Base-by-base conservation (phyloP, 2,797 vertebrate species). In the Rhadinocentrus ornatus region DNA sequence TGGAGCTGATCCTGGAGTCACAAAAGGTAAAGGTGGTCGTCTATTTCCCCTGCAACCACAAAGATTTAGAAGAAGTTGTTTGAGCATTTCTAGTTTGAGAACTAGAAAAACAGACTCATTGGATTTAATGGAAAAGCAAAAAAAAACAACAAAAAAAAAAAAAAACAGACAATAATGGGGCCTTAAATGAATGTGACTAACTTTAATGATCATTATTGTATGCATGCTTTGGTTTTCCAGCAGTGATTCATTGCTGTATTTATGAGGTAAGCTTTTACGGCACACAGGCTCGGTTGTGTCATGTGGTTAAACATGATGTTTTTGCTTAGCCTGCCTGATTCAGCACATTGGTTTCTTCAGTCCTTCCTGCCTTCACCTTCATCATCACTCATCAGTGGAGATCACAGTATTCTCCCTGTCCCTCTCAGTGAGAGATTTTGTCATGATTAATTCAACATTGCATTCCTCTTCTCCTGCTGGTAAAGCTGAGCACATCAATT, bases 371-470 rank as follows among this genome's bases (percentile, higher is more conserved):
- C 26, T 61, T 74, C 58, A 69, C 66, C 70, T 71, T 65, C 65
- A 62, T 63, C 75, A 74, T 85, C 62, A 12, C 69, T 78, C 77
- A 71, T 80, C 62, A 73, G 66, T 56, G 26, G 48, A 15, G 52
- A 53, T 44, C 15, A 13, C 34, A 35, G 62, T 26, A 56, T 39
- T 53, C 46, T 65, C 56, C 32, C 31, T 55, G 53, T 15, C 27
- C 34, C 11, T 56, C 66, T 39, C n/a, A 29, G 56, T 53, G 44
- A 83, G 67, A 72, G 73, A 68, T 54, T 16, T 29, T 54, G 56
- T 63, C 55, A 88, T 91, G 77, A 88, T 88, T 88, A 81, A 92
- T 93, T 90, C 73, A 88, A 69, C n/a, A 67, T 62, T 48, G 58
- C 58, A 69, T 77, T 85, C 72, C 69, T 80, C 65, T 57, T 37